Base-by-base conservation (phyloP, 1,140 invertebrate species). In the Lamellibrachia luymesi region DNA sequence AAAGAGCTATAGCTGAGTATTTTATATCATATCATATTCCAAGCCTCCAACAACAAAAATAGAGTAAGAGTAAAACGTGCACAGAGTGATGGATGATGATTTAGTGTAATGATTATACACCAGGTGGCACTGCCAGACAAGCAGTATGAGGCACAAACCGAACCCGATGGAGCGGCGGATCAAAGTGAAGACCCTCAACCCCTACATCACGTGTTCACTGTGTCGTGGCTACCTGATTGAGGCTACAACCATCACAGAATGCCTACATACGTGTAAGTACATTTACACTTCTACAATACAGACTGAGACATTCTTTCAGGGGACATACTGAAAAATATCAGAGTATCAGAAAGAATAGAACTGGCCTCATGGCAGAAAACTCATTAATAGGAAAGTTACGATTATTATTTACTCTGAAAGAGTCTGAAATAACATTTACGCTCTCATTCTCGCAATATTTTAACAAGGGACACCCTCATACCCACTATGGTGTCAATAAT, bases 161-260 rank as follows among this genome's bases (percentile, higher is more conserved):
- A 90, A 50, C 92, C 95, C 95, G 94, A 95, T 95, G 95, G 95
- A 95, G 94, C 93, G 95, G 92, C 95, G 94, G 93, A 95, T 95
- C n/a, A 94, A 95, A 92, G 94, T 96, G 93, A 95, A 94, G 93
- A 93, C 95, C 89, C 94, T 96, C 50, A 96, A 96, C 93, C 94
- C 94, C 56, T 94, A 95, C 90, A 96, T 96, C 50, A 96, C 96
- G 1, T 97, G 96, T 94, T 94, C 92, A 10, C 92, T 97, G 22
- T 97, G 96, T 94, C 94, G 96, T 93, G 97, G 97, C 5, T 97
- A 97, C 93, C 94, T 97, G 8, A 95, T 97, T 90, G 96, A 97
- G 93, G 96, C 97, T 17, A 96, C 96, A 6, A 97, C 97, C 2
- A 96, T 97, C 50, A 96, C 96, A 92, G 97, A 97, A 95, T 97